Percentiles rank a stretch among this genome's conserved stretches.
phyloP scores from a whole-genome alignment of 2,888 invertebrate genomes.

The Alitta virens region DNA sequence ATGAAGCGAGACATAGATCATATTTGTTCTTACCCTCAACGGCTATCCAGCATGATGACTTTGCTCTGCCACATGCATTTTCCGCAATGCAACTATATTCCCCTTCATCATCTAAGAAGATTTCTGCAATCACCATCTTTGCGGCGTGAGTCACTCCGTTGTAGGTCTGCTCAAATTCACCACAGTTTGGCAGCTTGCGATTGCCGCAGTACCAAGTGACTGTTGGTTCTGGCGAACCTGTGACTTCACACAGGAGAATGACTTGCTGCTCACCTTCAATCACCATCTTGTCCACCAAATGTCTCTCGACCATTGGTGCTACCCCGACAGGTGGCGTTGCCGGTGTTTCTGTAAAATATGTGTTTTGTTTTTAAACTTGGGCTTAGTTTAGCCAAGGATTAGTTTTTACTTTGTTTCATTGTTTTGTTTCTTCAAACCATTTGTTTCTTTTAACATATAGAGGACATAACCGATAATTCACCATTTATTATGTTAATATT shows the following conservation, averaged over 20 bases:
- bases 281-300: slow-evolving; percentile 26
- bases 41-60: slow-evolving; percentile 1
- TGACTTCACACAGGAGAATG: slow-evolving; percentile 41
- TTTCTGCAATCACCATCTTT: slow-evolving; percentile 33
- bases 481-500: too few species aligned
- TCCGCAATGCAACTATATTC: slow-evolving; percentile 38
- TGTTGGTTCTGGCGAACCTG: slow-evolving; percentile 41
- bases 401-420: too few species aligned
- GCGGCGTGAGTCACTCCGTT: slow-evolving; percentile 37
- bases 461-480: too few species aligned
- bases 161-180: too few species aligned
- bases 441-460: too few species aligned
- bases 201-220: slow-evolving; percentile 13
- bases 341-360: too few species aligned
- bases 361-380: too few species aligned
- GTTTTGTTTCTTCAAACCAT: too few species aligned
- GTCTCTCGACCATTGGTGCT: slow-evolving; percentile 2
- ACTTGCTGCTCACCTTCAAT: slow-evolving; percentile 33
- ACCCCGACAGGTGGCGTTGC: not conserved
- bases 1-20: too few species aligned
- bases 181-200: not conserved
- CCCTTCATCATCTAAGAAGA: slow-evolving; percentile 36
- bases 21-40: slow-evolving; percentile 14
- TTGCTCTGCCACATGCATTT: slow-evolving; percentile 37
- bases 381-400: too few species aligned